Base-by-base conservation (phyloP, 1,140 invertebrate species). In the Grapholita molesta region DNA sequence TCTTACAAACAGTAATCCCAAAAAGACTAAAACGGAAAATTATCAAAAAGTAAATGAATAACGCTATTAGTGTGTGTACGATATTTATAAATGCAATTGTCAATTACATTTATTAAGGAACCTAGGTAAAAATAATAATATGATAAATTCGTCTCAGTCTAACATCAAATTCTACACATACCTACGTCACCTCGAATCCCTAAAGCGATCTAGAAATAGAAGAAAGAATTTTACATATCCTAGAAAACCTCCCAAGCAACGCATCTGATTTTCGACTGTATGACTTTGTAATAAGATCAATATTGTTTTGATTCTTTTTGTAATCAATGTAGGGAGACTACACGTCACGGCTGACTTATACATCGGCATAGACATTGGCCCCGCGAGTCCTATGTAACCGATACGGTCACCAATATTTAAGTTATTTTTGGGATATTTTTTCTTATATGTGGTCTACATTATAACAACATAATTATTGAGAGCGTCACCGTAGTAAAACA, bases 301-400 rank as follows among this genome's bases (percentile, higher is more conserved):
- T 30, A 30, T 61, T 61, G 32, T 30, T 28, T 15, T 28, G n/a
- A 28, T 61, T 28, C 55, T 15, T 61, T 61, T 61, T 32, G 25
- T 32, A 61, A 61, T 61, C 55, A 61, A 28, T 61, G 55, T 32
- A 61, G 55, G 55, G 55, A 61, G 55, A 28, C 55, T 28, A 64
- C 28, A 65, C 68, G 33, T 69, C 68, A 66, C 25, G 42, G 23
- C 38, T 69, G 68, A 70, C 68, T 70, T 70, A 32, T 64, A 70
- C 32, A 57, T 55, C 55, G 25, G 55, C 11, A 30, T 32, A 42
- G 64, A 66, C 68, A 35, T 28, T 55, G 61, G 61, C 30, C 68
- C 64, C 55, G 7, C 48, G 68, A 57, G 68, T 25, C 64, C 61
- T 42, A 70, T 70, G 33, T 28, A 12, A 28, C 42, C n/a, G 30